phyloP scores from a whole-genome alignment of 2,888 invertebrate species.

The Lycophotia porphyrea region DNA sequence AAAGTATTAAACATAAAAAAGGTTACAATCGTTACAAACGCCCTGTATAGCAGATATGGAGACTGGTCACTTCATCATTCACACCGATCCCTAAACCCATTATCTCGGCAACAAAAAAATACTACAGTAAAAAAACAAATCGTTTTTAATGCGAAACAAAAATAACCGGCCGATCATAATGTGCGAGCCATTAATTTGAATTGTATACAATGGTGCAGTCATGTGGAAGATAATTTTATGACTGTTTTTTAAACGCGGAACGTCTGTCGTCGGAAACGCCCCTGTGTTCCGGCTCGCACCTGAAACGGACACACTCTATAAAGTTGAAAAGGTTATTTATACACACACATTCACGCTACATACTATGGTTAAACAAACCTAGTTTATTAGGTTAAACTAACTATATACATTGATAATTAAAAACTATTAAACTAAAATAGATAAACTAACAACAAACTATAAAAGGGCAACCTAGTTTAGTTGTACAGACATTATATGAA shows the following conservation, averaged over 20 bases:
- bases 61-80: conserved; percentile 41
- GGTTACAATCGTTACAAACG: conserved; percentile 8
- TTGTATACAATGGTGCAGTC: conserved; percentile 74
- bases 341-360: conserved; percentile 1
- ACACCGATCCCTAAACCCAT: conserved; percentile 55
- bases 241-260: conserved; percentile 62
- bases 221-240: conserved; percentile 73
- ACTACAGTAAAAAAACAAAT: conserved; percentile 71
- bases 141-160: conserved; percentile 76
- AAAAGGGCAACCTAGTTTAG: neutral
- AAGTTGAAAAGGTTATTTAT: conserved; percentile 10
- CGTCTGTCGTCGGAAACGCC: conserved; percentile 51
- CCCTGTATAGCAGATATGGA: neutral
- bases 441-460: too few relatives aligned
- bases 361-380: neutral
- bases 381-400: too few relatives aligned
- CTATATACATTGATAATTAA: too few relatives aligned
- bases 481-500: neutral
- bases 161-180: conserved; percentile 78
- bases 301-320: conserved; percentile 9
- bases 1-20: conserved; percentile 4
- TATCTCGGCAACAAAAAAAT: conserved; percentile 53
- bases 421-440: too few relatives aligned
- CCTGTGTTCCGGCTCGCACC: conserved; percentile 39
- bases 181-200: conserved; percentile 79